A percentile compares a stretch with the other conserved stretches of the same genome.
Evolutionary conservation across 1,140 invertebrate species (phyloP).

Genomic region (Eumeta japonica): DNA sequence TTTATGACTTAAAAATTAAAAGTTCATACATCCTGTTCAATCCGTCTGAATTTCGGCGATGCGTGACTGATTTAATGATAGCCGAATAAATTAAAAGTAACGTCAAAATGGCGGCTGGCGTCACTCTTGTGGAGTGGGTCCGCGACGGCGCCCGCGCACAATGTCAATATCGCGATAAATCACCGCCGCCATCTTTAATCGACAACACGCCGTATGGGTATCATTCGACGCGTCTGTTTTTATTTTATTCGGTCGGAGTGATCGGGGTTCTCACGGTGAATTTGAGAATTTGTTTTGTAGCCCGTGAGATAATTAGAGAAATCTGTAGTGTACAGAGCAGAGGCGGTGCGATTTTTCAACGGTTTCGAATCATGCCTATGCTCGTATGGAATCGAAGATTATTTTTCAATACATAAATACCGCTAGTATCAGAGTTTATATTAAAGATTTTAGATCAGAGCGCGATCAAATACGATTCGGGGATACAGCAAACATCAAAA

Average conservation of each 20-base stretch:
- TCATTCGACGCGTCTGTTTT: no score
- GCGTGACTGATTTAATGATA: slow-evolving; percentile 43
- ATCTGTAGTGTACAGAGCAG: neutral
- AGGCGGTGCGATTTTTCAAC: neutral
- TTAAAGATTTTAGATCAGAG: neutral
- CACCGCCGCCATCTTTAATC: slow-evolving; percentile 25
- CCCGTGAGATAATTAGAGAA: neutral
- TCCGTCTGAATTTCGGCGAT: slow-evolving; percentile 14
- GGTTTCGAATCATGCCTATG: neutral
- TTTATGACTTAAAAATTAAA: no score
- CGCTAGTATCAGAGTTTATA: neutral
- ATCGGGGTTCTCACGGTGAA: neutral
- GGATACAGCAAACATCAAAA: no score
- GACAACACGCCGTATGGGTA: neutral
- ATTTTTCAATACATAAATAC: no score
- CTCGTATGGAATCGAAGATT: no score
- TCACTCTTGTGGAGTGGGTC: no score
- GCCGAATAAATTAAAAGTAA: slow-evolving; percentile 33
- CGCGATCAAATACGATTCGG: neutral
- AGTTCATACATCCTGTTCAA: no score
- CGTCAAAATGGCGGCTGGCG: slow-evolving; percentile 28
- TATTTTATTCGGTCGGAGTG: neutral
- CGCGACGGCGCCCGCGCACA: slow-evolving; percentile 23
- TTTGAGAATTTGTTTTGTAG: neutral
- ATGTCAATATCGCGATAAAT: slow-evolving; percentile 38